Conservation (phyloP, 2,888 invertebrate genomes). For the Ditylenchus weischeri region DNA sequence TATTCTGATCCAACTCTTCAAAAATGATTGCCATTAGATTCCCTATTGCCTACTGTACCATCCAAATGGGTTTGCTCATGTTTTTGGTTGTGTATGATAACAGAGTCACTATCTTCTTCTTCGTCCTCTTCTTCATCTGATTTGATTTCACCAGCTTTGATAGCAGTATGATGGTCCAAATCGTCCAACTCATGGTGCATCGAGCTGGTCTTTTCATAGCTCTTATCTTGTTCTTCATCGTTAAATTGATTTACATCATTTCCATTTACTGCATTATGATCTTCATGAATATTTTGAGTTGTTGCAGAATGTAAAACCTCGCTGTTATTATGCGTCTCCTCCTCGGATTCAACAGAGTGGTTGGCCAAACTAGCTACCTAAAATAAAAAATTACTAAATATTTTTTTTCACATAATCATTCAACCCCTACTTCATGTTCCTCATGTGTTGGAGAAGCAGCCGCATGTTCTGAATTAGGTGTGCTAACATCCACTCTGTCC, state of each 20-base stretch:
- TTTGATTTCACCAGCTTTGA: neutral
- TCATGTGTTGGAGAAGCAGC: neutral
- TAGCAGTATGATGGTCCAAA: no score
- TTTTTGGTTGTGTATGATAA: conserved; percentile 8
- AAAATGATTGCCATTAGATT: conserved; percentile 1
- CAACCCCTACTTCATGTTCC: neutral
- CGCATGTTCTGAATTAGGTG: neutral
- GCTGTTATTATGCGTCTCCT: neutral
- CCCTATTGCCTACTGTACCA: neutral
- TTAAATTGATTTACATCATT: neutral
- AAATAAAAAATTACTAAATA: neutral
- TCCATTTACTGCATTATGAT: neutral
- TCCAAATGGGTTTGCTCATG: no score
- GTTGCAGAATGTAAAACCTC: neutral
- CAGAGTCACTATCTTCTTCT: conserved; percentile 11
- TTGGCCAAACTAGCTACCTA: neutral
- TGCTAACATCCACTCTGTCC: neutral
- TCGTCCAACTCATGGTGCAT: no score
- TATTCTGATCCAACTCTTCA: neutral
- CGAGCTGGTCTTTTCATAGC: no score
- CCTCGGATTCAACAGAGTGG: neutral
- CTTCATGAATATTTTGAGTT: neutral
- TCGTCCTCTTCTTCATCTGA: conserved; percentile 8
- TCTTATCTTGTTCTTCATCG: neutral
- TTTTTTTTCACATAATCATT: neutral